Conservation (phyloP, 92 coral and sea anemone species). For the Phenganax stokvisi region DNA sequence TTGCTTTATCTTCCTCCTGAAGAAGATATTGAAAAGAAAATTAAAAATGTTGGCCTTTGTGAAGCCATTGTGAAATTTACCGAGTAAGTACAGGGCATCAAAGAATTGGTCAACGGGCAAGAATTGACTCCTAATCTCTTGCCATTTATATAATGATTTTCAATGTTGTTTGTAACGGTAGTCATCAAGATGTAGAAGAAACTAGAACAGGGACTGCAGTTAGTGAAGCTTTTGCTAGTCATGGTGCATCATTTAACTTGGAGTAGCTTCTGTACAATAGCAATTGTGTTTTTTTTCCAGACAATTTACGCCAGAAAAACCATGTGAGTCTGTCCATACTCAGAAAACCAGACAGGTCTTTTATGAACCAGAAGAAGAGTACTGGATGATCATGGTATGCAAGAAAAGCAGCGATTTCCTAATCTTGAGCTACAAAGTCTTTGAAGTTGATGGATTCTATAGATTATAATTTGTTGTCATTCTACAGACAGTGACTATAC, state of each 20-base stretch:
- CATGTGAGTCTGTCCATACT: constrained; percentile 90
- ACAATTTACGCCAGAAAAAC: constrained; percentile 83
- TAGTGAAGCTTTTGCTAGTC: too few species aligned
- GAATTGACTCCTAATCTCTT: too few species aligned
- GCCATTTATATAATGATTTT: too few species aligned
- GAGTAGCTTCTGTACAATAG: too few species aligned
- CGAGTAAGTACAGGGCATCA: constrained; percentile 53
- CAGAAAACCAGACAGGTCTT: constrained; percentile 95
- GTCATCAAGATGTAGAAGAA: too few species aligned
- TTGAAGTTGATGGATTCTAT: not conserved
- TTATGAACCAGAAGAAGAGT: constrained; percentile 84
- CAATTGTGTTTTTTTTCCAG: constrained; percentile 35
- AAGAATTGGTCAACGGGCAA: not conserved
- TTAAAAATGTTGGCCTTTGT: constrained; percentile 83
- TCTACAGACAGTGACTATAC: constrained; percentile 79
- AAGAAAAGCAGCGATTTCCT: not conserved
- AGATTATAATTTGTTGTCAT: not conserved
- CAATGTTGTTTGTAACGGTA: too few species aligned
- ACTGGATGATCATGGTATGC: constrained; percentile 96
- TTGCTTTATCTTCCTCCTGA: constrained; percentile 81
- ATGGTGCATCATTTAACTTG: too few species aligned
- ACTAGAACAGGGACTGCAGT: too few species aligned
- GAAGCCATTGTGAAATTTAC: constrained; percentile 92
- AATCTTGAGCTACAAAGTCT: not conserved
- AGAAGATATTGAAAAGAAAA: constrained; percentile 84